Evolutionary conservation across 2,113 vertebrate genomes (phyloP).

Genomic region (Podarcis cretensis): DNA sequence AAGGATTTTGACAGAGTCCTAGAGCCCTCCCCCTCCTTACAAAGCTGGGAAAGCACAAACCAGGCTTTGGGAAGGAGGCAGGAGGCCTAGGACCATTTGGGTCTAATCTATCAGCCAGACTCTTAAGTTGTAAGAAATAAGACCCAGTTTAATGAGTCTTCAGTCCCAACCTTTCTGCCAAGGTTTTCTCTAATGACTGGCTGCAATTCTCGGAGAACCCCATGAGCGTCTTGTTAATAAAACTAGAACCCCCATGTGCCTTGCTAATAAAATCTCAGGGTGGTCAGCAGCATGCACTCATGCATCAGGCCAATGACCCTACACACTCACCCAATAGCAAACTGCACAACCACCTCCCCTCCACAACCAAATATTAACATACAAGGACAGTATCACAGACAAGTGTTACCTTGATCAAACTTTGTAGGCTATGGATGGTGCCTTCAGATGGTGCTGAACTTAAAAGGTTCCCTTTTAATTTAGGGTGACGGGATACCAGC

Average conservation of each 20-base stretch:
- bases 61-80: too few species aligned
- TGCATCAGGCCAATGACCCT: not conserved
- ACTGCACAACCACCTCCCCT: not conserved
- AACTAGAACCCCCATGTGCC: not conserved
- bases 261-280: not conserved
- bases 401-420: constrained; percentile 81
- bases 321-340: not conserved
- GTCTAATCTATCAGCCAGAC: too few species aligned
- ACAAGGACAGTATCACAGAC: constrained; percentile 64
- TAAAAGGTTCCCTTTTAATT: constrained; percentile 82
- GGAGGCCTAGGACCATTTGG: too few species aligned
- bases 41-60: too few species aligned
- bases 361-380: constrained; percentile 61
- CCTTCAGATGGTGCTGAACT: constrained; percentile 73
- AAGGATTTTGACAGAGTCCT: too few species aligned
- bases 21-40: too few species aligned
- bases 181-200: too few species aligned
- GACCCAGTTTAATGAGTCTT: not conserved
- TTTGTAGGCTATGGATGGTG: constrained; percentile 74
- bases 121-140: not conserved
- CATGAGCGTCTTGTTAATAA: too few species aligned
- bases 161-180: not conserved
- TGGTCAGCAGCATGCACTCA: not conserved
- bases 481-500: constrained; percentile 81
- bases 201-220: not conserved